These are phyloP conservation scores for Apamea monoglypha DNA, from an alignment of 2,888 invertebrate species.

Conservation along the genomic window DNA sequence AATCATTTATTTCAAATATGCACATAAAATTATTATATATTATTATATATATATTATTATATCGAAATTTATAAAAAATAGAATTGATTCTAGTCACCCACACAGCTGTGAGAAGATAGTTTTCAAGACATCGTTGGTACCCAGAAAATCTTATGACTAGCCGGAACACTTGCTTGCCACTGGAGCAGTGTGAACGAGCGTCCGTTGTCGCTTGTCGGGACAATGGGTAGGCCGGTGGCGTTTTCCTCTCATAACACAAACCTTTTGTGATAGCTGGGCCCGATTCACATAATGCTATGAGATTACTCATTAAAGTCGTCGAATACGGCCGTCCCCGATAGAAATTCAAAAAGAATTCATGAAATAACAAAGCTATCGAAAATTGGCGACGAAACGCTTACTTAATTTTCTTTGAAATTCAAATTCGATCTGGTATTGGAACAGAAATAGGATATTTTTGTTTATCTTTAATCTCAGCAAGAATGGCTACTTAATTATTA, in stretches of 20 bases:
- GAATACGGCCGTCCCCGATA: conserved; percentile 46
- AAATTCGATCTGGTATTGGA: conserved; percentile 27
- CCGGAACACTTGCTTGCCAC: conserved; percentile 16
- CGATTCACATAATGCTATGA: conserved; percentile 72
- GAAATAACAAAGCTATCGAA: conserved; percentile 48
- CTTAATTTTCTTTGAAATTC: conserved; percentile 39
- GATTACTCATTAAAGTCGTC: conserved; percentile 77
- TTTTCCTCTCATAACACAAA: conserved; percentile 75
- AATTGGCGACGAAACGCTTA: conserved; percentile 29
- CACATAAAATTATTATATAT: too few relatives aligned
- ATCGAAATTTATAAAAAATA: too few relatives aligned
- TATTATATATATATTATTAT: too few relatives aligned
- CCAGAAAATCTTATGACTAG: conserved; percentile 1
- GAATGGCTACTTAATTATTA: not conserved
- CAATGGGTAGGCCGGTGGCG: conserved; percentile 74
- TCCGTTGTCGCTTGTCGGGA: conserved; percentile 67
- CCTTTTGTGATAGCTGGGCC: conserved; percentile 75
- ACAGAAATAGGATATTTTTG: not conserved
- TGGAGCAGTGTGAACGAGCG: conserved; percentile 67
- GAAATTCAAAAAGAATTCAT: conserved; percentile 48
- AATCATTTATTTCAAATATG: too few relatives aligned
- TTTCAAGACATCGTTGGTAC: not conserved
- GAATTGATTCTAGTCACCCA: too few relatives aligned
- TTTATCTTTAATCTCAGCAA: conserved; percentile 7
- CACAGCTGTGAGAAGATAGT: not conserved